Conservation (phyloP, 2,797 vertebrate genomes). For the Cheirogaleus major region DNA sequence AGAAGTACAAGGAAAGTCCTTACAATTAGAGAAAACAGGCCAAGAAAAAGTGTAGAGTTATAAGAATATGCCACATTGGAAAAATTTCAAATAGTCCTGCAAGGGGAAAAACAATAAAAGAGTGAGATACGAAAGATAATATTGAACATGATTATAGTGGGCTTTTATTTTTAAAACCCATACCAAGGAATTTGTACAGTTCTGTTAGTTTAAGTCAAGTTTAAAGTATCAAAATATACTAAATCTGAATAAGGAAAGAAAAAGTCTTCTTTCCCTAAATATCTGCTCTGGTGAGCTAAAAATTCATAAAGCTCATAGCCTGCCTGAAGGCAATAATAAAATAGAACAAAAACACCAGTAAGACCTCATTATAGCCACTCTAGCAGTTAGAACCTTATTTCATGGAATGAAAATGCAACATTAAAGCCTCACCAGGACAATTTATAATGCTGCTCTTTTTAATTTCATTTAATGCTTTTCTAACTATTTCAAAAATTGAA, state of each 20-base stretch:
- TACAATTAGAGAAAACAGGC: neutral
- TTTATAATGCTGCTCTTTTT: conserved; percentile 77
- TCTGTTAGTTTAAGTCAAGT: conserved; percentile 51
- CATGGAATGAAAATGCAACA: conserved; percentile 70
- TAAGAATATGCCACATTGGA: neutral
- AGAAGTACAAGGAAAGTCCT: neutral
- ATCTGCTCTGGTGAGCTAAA: conserved; percentile 56
- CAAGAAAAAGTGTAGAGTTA: neutral
- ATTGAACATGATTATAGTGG: neutral
- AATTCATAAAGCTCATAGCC: conserved; percentile 47
- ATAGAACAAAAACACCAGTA: conserved; percentile 59
- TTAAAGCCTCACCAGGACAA: conserved; percentile 73
- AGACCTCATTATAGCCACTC: conserved; percentile 67
- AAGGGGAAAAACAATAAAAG: neutral
- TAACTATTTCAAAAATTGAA: conserved; percentile 79
- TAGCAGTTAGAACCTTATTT: conserved; percentile 73
- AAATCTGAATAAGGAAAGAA: conserved; percentile 38
- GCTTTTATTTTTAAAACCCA: neutral
- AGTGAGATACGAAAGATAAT: neutral
- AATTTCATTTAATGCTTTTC: conserved; percentile 80
- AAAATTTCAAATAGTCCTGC: neutral
- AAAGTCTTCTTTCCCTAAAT: conserved; percentile 37
- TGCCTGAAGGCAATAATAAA: conserved; percentile 75
- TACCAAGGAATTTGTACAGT: neutral
- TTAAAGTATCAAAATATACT: conserved; percentile 35